These are phyloP conservation scores for Halyomorpha halys DNA, from an alignment of 1,140 invertebrate species.

Conservation along the genomic window DNA sequence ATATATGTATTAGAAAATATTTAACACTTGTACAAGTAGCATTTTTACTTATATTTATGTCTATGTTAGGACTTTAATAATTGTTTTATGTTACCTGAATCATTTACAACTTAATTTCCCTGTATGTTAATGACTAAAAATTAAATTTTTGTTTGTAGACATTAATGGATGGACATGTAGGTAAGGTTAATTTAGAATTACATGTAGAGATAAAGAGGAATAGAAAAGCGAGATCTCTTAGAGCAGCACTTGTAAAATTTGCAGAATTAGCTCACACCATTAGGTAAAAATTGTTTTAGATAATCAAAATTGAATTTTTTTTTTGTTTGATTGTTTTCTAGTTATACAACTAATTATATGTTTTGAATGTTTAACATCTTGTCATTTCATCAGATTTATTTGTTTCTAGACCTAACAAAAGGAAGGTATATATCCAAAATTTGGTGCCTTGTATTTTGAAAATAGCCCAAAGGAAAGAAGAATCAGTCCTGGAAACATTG, in stretches of 20 bases:
- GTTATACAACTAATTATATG: neutral
- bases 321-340: neutral
- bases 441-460: slow-evolving; percentile 56
- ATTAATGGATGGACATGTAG: slow-evolving; percentile 51
- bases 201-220: slow-evolving; percentile 73
- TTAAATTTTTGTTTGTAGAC: slow-evolving; percentile 36
- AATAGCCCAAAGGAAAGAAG: slow-evolving; percentile 57
- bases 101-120: too few relatives aligned
- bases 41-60: too few relatives aligned
- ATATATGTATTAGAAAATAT: too few relatives aligned
- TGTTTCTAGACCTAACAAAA: slow-evolving; percentile 52
- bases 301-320: too few relatives aligned
- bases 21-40: too few relatives aligned
- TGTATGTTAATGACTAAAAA: too few relatives aligned
- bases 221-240: slow-evolving; percentile 51
- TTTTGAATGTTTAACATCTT: neutral
- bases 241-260: slow-evolving; percentile 64
- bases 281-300: slow-evolving; percentile 28
- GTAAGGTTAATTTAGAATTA: slow-evolving; percentile 64
- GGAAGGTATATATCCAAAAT: slow-evolving; percentile 63
- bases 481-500: slow-evolving; percentile 61
- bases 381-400: neutral
- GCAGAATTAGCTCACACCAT: slow-evolving; percentile 55
- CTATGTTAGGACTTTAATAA: too few relatives aligned
- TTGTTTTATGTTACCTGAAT: too few relatives aligned